These are phyloP conservation scores for Desmodus rotundus DNA, from an alignment of 2,113 vertebrate species.

Conservation along the genomic window DNA sequence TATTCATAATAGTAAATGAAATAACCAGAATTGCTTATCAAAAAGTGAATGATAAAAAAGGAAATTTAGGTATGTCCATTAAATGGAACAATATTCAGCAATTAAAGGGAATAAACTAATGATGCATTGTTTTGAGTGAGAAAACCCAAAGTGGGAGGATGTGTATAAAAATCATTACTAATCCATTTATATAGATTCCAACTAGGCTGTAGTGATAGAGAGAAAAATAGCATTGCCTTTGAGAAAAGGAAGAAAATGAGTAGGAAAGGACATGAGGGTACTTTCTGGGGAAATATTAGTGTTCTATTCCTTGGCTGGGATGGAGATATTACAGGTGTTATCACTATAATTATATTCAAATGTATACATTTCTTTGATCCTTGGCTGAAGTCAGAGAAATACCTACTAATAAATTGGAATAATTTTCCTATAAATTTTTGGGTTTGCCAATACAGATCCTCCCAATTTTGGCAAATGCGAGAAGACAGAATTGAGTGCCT, in stretches of 20 bases:
- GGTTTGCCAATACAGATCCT: not conserved
- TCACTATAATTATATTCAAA: not conserved
- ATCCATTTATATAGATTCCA: not conserved
- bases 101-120: not conserved
- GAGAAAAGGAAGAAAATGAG: not conserved
- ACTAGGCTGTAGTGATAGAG: not conserved
- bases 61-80: not conserved
- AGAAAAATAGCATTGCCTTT: not conserved
- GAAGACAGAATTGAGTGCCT: not conserved
- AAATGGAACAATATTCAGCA: not conserved
- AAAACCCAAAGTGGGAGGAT: not conserved
- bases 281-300: not conserved
- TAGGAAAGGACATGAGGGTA: not conserved
- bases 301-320: not conserved
- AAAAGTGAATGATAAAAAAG: not conserved
- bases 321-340: not conserved
- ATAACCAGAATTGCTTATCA: not conserved
- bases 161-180: not conserved
- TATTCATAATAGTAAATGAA: not conserved
- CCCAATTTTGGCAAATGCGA: not conserved
- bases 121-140: not conserved
- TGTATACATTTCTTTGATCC: not conserved
- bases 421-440: not conserved
- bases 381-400: not conserved
- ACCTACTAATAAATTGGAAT: not conserved